Percentiles rank a stretch among this genome's conserved stretches.
These are phyloP conservation scores for Drosophila neonasuta DNA, from an alignment of 2,888 invertebrate species.

Conservation along the genomic window DNA sequence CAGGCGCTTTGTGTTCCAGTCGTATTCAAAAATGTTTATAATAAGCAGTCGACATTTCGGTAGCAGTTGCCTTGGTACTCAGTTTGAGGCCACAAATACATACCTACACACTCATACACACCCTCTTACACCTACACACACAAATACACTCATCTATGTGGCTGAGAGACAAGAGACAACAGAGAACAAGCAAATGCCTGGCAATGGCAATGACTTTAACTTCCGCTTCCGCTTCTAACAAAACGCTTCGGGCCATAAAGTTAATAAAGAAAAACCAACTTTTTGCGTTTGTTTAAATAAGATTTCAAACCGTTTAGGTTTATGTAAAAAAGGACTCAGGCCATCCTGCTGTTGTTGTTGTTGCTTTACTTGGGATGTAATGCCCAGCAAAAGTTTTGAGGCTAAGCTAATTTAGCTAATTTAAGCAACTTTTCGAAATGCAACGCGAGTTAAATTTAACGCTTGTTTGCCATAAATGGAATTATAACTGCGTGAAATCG, in stretches of 20 bases:
- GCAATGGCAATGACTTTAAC: slow-evolving; percentile 44
- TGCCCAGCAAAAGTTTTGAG: slow-evolving; percentile 19
- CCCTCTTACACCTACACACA: slow-evolving; percentile 3
- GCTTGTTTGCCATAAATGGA: slow-evolving; percentile 40
- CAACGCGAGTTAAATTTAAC: slow-evolving; percentile 37
- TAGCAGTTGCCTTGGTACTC: slow-evolving; percentile 11
- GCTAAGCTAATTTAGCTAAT: slow-evolving; percentile 55
- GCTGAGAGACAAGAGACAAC: neutral
- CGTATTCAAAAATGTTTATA: slow-evolving; percentile 20
- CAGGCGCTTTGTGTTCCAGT: slow-evolving; percentile 22
- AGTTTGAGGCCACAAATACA: neutral
- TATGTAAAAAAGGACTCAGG: slow-evolving; percentile 21
- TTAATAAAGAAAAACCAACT: slow-evolving; percentile 55
- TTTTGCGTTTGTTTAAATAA: slow-evolving; percentile 53
- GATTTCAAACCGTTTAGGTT: slow-evolving; percentile 47
- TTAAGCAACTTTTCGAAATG: slow-evolving; percentile 36
- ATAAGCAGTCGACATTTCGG: slow-evolving; percentile 27
- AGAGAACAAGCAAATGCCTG: slow-evolving; percentile 23
- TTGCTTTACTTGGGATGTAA: slow-evolving; percentile 1
- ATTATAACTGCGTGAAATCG: slow-evolving; percentile 54
- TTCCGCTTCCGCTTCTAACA: slow-evolving; percentile 49
- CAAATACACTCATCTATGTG: slow-evolving; percentile 5
- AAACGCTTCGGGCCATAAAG: slow-evolving; percentile 51
- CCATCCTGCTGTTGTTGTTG: neutral
- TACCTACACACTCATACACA: slow-evolving; percentile 2